Percentiles rank a stretch among this genome's conserved stretches.
These are phyloP conservation scores for Sciurus carolinensis DNA, from an alignment of 2,797 vertebrate genomes.

Conservation along the genomic window DNA sequence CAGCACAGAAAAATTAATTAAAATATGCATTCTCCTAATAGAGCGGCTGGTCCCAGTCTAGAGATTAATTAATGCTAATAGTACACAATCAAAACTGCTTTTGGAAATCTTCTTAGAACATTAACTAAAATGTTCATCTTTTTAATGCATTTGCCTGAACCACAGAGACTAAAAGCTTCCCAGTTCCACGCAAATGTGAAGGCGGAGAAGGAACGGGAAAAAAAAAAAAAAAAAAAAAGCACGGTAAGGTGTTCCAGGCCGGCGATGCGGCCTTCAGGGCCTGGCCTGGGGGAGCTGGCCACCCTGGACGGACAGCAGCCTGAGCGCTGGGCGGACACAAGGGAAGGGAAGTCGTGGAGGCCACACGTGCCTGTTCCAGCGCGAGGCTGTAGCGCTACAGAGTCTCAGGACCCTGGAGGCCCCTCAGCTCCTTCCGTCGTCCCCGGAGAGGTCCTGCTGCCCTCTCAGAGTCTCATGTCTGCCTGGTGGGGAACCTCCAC, in stretches of 20 bases:
- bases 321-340: conserved; percentile 81
- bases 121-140: conserved; percentile 91
- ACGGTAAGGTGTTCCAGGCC: no score
- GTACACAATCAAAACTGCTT: conserved; percentile 89
- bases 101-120: conserved; percentile 90
- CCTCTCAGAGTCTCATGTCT: no score
- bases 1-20: conserved; percentile 88
- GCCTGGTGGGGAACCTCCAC: no score
- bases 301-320: conserved; percentile 84
- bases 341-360: conserved; percentile 46
- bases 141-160: conserved; percentile 89
- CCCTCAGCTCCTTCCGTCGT: no score
- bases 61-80: conserved; percentile 91
- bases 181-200: conserved; percentile 86
- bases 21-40: conserved; percentile 87
- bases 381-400: not conserved
- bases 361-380: accelerated
- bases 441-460: no score
- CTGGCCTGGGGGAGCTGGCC: conserved; percentile 82
- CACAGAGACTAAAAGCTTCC: conserved; percentile 88
- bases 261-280: conserved; percentile 68
- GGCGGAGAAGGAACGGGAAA: not conserved
- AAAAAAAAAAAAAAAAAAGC: no score
- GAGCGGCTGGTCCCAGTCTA: conserved; percentile 87
- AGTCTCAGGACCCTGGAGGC: no score